phyloP scores from a whole-genome alignment of 2,113 vertebrate species.

The Spheniscus mendiculus region DNA sequence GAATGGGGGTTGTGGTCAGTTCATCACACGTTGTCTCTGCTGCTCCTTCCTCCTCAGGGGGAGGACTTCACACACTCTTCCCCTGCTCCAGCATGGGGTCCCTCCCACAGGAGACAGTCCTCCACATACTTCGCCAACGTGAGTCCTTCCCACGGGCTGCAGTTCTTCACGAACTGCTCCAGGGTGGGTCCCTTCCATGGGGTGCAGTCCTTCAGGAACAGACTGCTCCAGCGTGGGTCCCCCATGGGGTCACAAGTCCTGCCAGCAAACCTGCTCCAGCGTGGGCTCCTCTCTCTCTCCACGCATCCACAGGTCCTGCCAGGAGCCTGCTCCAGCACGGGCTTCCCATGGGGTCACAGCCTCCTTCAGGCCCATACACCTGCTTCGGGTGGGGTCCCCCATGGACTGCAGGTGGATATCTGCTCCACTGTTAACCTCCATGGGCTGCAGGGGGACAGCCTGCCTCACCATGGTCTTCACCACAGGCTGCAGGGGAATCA shows the following conservation, averaged over 20 bases:
- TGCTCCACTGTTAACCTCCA: not conserved
- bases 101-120: too few species aligned
- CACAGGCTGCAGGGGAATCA: not conserved
- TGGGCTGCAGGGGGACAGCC: too few species aligned
- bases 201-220: too few species aligned
- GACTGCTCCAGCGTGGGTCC: too few species aligned
- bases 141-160: too few species aligned
- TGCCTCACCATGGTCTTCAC: too few species aligned
- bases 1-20: not conserved
- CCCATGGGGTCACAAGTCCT: not conserved
- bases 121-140: too few species aligned
- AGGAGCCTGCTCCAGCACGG: not conserved
- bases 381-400: not conserved
- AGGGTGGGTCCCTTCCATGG: too few species aligned
- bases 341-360: not conserved
- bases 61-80: not conserved
- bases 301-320: too few species aligned
- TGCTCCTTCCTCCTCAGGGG: not conserved
- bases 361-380: not conserved
- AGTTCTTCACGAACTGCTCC: too few species aligned
- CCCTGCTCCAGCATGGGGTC: not conserved
- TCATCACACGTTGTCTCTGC: not conserved
- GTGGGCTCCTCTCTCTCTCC: not conserved
- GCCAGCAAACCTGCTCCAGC: not conserved
- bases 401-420: not conserved